Evolutionary conservation across 2,113 vertebrate genomes (phyloP), one percentile per base, ranked within the genome.

Genomic region (Oryzias woworae): DNA sequence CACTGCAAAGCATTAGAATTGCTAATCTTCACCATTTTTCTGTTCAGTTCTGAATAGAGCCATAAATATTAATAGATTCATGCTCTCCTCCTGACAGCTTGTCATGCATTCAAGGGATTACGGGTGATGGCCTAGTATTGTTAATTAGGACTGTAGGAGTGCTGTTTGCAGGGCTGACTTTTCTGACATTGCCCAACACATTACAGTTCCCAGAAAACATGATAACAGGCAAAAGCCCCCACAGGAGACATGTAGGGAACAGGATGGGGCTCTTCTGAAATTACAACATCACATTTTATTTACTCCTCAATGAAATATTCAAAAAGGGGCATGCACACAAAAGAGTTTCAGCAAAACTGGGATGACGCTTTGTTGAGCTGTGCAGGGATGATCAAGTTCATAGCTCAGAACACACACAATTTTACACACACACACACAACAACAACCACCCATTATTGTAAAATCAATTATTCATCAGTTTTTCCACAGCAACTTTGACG

Each of bases 1-100:
- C 57, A 57, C 53, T 28, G 82, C 54, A 66, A 66, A 54, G 68
- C 69, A 89, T 88, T 88, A 89, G 78, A 90, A 78, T 90, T 87
- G 83, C 83, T 82, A 87, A 87, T 88, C 70, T 49, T 59, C 65
- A 67, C 69, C 36, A 68, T 60, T 81, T 87, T 68, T 72, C 63
- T 83, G 45, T 80, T 80, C 66, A 74, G 76, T 59, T 54, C 74
- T 68, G 80, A 84, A 81, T 58, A 62, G 67, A 84, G 7, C 66
- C 78, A 89, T 89, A 84, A 85, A 88, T 89, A 88, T 89, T 86
- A 79, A 90, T 85, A 69, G 45, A 48, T 75, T 50, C 46, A 53
- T 65, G 45, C 58, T 62, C 53, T 45, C 63, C 71, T 66, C 62
- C 47, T 69, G 52, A 43, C 71, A 74, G 70, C 83, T 73, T 78